Evolutionary conservation across 37 sponge, comb jelly and placozoan species (phyloP).

Genomic region (Ephydatia muelleri): DNA sequence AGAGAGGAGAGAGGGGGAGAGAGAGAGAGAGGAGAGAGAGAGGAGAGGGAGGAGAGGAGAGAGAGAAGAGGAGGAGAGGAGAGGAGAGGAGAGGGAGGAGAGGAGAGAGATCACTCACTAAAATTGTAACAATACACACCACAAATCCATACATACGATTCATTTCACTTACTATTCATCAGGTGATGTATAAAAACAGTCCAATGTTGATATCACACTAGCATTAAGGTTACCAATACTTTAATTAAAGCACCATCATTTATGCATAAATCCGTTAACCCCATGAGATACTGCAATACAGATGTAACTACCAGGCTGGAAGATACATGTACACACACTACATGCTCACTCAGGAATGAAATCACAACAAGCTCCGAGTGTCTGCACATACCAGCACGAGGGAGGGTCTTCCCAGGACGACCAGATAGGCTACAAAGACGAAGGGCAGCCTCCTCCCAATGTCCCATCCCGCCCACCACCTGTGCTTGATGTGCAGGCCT

Average conservation of each 20-base stretch:
- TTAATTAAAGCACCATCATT: too few species aligned
- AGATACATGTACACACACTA: neutral
- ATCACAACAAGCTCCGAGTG: neutral
- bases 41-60: neutral
- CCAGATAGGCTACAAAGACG: conserved; percentile 51
- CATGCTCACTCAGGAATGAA: too few species aligned
- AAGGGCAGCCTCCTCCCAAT: conserved; percentile 67
- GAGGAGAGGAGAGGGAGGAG: neutral
- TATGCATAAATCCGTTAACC: too few species aligned
- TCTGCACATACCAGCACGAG: conserved; percentile 60
- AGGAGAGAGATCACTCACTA: neutral
- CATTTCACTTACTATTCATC: too few species aligned
- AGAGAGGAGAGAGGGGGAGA: neutral
- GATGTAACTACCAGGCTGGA: too few species aligned
- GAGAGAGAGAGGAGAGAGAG: neutral
- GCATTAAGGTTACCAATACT: too few species aligned
- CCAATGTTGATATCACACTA: too few species aligned
- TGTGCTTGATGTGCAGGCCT: conserved; percentile 56
- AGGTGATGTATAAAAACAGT: too few species aligned
- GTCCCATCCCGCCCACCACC: conserved; percentile 85
- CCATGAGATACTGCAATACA: too few species aligned
- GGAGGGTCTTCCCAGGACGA: conserved; percentile 55
- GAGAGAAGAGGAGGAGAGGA: neutral
- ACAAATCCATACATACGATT: too few species aligned
- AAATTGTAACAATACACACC: neutral